A percentile compares a stretch with the other conserved stretches of the same genome.
Conservation (phyloP, 2,113 vertebrate species). For the Desmodus rotundus region DNA sequence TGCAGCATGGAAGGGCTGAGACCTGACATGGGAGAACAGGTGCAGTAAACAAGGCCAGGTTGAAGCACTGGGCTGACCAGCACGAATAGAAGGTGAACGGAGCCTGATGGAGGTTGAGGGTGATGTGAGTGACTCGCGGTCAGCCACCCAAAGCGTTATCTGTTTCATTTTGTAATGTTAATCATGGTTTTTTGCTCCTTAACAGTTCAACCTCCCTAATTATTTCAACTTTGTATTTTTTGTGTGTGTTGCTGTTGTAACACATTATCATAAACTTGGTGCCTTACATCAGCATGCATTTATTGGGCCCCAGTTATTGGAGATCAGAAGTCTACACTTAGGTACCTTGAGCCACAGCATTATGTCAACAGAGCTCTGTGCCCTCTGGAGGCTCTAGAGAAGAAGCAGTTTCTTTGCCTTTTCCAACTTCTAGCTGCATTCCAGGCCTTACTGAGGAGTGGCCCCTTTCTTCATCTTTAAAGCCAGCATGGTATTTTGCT, state of each 20-base stretch:
- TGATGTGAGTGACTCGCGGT: neutral
- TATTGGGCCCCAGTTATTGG: neutral
- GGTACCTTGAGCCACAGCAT: neutral
- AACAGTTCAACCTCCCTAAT: neutral
- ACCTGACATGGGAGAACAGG: neutral
- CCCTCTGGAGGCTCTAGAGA: neutral
- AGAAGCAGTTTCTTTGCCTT: neutral
- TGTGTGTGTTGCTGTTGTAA: neutral
- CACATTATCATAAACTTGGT: neutral
- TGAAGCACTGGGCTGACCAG: neutral
- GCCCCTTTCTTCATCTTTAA: neutral
- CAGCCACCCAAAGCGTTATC: neutral
- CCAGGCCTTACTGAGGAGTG: neutral
- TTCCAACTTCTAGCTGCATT: neutral
- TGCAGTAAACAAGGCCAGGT: neutral
- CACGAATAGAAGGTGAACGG: neutral
- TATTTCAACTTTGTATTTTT: neutral
- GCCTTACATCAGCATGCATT: neutral
- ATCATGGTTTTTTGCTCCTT: neutral
- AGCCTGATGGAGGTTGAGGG: neutral
- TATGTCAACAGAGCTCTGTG: neutral
- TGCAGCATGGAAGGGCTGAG: neutral
- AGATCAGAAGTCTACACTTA: neutral
- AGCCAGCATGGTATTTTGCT: neutral
- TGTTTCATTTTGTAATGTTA: neutral